These are phyloP conservation scores for Drosophila kikkawai DNA, from an alignment of 1,140 invertebrate genomes.

Conservation along the genomic window DNA sequence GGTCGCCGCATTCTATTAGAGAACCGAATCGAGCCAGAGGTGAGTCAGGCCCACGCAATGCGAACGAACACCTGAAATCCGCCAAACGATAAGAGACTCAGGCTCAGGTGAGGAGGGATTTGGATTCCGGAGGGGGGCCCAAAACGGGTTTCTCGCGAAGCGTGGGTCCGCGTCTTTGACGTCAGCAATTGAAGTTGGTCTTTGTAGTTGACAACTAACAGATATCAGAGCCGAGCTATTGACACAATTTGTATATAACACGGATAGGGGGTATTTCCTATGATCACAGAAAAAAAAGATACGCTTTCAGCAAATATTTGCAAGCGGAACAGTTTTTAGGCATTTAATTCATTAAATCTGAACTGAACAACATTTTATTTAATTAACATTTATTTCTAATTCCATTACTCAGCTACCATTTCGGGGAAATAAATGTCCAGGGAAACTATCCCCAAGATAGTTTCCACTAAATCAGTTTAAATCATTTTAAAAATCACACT, in stretches of 20 bases:
- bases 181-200: conserved; percentile 53
- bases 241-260: conserved; percentile 36
- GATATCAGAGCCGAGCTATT: conserved; percentile 28
- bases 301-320: conserved; percentile 24
- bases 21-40: conserved; percentile 39
- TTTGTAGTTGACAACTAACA: conserved; percentile 25
- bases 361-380: not conserved
- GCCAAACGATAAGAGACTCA: conserved; percentile 52
- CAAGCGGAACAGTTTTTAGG: conserved; percentile 7
- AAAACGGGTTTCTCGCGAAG: conserved; percentile 67
- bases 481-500: not conserved
- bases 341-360: conserved; percentile 11
- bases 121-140: conserved; percentile 8
- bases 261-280: conserved; percentile 15
- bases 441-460: not conserved
- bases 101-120: not conserved
- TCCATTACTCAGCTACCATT: not conserved
- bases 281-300: conserved; percentile 2
- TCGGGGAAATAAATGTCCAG: not conserved
- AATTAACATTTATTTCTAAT: not conserved
- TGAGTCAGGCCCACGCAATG: conserved; percentile 80
- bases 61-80: conserved; percentile 71
- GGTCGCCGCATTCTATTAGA: conserved; percentile 53
- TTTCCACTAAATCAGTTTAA: not conserved
- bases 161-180: conserved; percentile 67